A percentile compares a stretch with the other conserved stretches of the same genome.
phyloP scores from a whole-genome alignment of 1,140 invertebrate species.

The Nomia melanderi region DNA sequence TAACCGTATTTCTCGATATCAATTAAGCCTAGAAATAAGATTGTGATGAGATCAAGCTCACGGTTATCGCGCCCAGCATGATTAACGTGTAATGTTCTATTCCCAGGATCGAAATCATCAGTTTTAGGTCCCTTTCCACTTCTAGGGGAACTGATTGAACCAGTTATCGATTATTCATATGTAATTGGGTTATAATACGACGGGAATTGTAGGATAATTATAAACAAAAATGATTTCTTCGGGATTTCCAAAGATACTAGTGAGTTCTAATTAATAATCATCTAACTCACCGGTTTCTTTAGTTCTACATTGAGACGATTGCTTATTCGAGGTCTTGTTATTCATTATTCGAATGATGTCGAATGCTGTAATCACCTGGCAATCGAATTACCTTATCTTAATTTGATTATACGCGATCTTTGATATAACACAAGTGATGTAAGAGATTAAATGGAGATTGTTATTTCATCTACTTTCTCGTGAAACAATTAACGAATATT shows the following conservation, averaged over 20 bases:
- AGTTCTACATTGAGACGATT: constrained; percentile 28
- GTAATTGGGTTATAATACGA: too few relatives aligned
- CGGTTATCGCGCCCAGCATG: constrained; percentile 75
- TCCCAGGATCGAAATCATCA: constrained; percentile 77
- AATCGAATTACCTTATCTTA: neutral
- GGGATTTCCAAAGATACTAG: too few relatives aligned
- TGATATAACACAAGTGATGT: neutral
- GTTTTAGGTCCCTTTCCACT: constrained; percentile 76
- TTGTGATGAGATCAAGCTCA: constrained; percentile 49
- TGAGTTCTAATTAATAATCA: neutral
- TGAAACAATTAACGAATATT: constrained; percentile 65
- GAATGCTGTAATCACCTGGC: constrained; percentile 72
- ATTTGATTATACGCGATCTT: neutral
- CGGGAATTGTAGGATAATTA: too few relatives aligned
- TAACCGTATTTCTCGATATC: neutral
- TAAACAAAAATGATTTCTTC: too few relatives aligned
- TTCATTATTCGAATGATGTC: constrained; percentile 74
- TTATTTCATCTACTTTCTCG: too few relatives aligned
- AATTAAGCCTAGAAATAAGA: neutral
- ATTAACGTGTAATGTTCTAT: constrained; percentile 78
- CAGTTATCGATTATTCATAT: neutral
- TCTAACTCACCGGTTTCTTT: constrained; percentile 45
- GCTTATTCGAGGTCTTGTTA: constrained; percentile 60
- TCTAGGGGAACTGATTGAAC: constrained; percentile 65
- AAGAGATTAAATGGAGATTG: neutral